A percentile compares a stretch with the other conserved stretches of the same genome.
Conservation (phyloP, 2,888 invertebrate species). For the Apodemia duryi region DNA sequence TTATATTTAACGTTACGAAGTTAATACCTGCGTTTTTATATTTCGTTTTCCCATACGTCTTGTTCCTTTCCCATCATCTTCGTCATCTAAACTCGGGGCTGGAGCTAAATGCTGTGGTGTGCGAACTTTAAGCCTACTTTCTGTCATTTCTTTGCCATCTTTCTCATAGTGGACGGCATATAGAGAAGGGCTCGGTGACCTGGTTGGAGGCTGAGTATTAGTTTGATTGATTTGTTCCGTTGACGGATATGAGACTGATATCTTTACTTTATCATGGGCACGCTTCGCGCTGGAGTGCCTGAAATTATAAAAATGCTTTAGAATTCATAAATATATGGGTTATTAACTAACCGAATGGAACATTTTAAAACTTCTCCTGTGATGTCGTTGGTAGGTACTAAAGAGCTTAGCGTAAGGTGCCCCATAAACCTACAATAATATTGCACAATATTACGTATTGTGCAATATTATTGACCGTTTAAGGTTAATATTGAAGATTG, state of each 20-base stretch:
- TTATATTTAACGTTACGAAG: neutral
- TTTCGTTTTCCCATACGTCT: conserved; percentile 92
- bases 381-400: too few species aligned
- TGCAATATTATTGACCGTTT: too few species aligned
- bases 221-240: conserved; percentile 82
- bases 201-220: conserved; percentile 56
- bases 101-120: conserved; percentile 66
- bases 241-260: conserved; percentile 91
- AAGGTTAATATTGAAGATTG: too few species aligned
- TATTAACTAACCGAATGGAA: too few species aligned
- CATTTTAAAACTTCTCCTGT: too few species aligned
- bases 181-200: conserved; percentile 69
- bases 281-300: conserved; percentile 81
- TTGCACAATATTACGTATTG: too few species aligned
- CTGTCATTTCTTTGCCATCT: conserved; percentile 82
- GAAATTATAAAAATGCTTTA: conserved; percentile 42
- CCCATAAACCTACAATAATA: too few species aligned
- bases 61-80: conserved; percentile 72
- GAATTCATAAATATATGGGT: too few species aligned
- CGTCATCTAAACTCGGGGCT: conserved; percentile 58
- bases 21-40: conserved; percentile 89
- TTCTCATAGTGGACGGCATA: conserved; percentile 85
- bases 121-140: conserved; percentile 81
- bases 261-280: conserved; percentile 89
- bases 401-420: too few species aligned